These are phyloP conservation scores for Epinephelus coioides DNA, from an alignment of 2,797 vertebrate genomes.

Conservation along the genomic window DNA sequence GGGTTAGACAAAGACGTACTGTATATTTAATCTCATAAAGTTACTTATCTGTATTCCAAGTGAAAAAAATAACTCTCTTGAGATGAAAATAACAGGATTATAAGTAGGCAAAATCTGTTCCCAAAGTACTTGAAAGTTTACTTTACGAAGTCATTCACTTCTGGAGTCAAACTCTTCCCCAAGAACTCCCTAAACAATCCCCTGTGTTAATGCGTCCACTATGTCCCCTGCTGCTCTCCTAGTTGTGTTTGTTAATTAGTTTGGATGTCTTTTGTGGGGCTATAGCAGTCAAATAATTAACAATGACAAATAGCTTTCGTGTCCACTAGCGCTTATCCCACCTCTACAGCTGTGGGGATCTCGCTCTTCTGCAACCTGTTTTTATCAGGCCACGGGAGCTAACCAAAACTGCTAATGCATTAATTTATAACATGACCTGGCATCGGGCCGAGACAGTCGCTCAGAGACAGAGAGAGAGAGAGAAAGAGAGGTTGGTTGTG, in stretches of 20 bases:
- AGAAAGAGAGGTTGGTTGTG: neutral
- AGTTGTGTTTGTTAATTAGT: conserved; percentile 69
- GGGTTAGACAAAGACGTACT: neutral
- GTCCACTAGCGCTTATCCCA: conserved; percentile 59
- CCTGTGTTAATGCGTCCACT: conserved; percentile 10
- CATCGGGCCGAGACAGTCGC: conserved; percentile 15
- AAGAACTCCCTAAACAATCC: conserved; percentile 27
- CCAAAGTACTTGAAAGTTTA: conserved; percentile 40
- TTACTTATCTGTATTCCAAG: neutral
- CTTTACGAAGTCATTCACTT: conserved; percentile 47
- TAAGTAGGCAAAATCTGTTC: conserved; percentile 8
- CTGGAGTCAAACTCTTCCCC: conserved; percentile 33
- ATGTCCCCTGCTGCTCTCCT: conserved; percentile 47
- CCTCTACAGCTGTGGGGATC: conserved; percentile 63
- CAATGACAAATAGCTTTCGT: conserved; percentile 67
- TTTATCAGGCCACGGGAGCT: conserved; percentile 51
- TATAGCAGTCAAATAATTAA: conserved; percentile 68
- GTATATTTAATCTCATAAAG: neutral
- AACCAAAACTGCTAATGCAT: conserved; percentile 56
- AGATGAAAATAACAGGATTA: conserved; percentile 32
- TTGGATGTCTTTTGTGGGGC: conserved; percentile 57
- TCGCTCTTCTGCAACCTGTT: conserved; percentile 47
- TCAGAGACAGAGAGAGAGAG: neutral
- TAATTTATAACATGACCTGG: conserved; percentile 70
- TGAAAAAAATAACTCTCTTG: neutral